A percentile compares a stretch with the other conserved stretches of the same genome.
Evolutionary conservation across 2,888 invertebrate genomes (phyloP).

Genomic region (Ferrisia virgata): DNA sequence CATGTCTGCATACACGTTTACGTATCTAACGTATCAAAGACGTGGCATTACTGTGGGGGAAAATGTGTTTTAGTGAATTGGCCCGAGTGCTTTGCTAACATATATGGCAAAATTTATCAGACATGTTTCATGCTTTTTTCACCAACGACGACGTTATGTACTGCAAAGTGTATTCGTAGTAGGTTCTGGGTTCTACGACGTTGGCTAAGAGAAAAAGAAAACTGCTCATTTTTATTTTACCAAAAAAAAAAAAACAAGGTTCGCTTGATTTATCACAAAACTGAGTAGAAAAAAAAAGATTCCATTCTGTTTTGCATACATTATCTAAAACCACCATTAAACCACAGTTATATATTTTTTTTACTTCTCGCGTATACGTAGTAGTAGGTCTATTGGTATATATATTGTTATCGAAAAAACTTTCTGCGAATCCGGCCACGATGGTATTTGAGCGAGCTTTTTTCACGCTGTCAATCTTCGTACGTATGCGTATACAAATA

Average conservation of each 20-base stretch:
- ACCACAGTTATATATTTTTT: neutral
- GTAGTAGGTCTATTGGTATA: too few species aligned
- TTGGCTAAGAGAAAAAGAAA: neutral
- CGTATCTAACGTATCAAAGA: constrained; percentile 23
- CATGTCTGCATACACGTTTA: constrained; percentile 16
- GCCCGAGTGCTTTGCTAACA: neutral
- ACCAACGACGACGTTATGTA: neutral
- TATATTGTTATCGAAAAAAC: neutral
- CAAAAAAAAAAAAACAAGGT: neutral
- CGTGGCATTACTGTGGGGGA: neutral
- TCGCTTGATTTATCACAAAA: neutral
- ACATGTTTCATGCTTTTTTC: neutral
- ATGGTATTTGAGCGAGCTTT: neutral
- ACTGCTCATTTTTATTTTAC: neutral
- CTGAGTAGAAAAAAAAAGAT: neutral
- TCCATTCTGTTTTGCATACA: constrained; percentile 11
- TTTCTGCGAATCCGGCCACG: neutral
- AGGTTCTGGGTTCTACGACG: too few species aligned
- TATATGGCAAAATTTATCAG: constrained; percentile 18
- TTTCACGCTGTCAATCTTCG: neutral
- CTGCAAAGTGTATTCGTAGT: neutral
- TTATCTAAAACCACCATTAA: constrained; percentile 12
- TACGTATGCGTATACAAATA: too few species aligned
- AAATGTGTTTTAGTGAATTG: constrained; percentile 28
- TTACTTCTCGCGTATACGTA: neutral